Percentiles rank a stretch among this genome's conserved stretches.
These are phyloP conservation scores for Drosophila rubida DNA, from an alignment of 2,888 invertebrate species.

Conservation along the genomic window DNA sequence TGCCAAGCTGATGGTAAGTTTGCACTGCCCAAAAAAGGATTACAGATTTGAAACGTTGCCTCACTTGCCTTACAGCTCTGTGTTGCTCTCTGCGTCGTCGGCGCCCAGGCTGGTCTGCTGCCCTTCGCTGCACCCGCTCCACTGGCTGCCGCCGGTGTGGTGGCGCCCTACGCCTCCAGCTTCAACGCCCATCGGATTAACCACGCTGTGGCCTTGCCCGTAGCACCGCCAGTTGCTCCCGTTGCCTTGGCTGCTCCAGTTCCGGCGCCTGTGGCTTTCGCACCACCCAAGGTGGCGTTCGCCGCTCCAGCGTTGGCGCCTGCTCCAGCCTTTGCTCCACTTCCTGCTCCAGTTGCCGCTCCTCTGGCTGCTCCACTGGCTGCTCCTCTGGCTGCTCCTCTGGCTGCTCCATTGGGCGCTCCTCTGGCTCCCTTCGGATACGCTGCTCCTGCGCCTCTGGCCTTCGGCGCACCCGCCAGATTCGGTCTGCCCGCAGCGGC, in stretches of 20 bases:
- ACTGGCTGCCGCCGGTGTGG: slow-evolving; percentile 82
- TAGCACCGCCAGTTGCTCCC: slow-evolving; percentile 70
- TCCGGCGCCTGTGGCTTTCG: slow-evolving; percentile 55
- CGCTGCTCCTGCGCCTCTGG: slow-evolving; percentile 41
- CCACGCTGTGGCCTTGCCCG: slow-evolving; percentile 90
- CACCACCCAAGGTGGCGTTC: slow-evolving; percentile 58
- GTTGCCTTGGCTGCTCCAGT: slow-evolving; percentile 49
- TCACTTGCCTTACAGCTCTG: slow-evolving; percentile 62
- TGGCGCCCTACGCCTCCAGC: slow-evolving; percentile 91
- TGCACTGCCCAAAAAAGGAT: neutral
- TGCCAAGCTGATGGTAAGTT: slow-evolving; percentile 81
- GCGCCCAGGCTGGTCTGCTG: slow-evolving; percentile 85
- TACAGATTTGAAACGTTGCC: neutral
- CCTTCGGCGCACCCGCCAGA: slow-evolving; percentile 43
- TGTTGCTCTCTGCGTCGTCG: slow-evolving; percentile 73
- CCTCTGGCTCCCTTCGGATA: slow-evolving; percentile 51
- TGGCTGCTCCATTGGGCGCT: slow-evolving; percentile 50
- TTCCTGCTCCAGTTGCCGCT: slow-evolving; percentile 38
- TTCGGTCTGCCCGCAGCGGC: slow-evolving; percentile 48
- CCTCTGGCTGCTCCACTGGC: slow-evolving; percentile 30
- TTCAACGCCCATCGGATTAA: slow-evolving; percentile 91
- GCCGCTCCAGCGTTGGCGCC: slow-evolving; percentile 58
- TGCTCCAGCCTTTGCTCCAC: slow-evolving; percentile 50
- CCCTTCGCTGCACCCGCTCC: slow-evolving; percentile 83
- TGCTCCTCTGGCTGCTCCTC: slow-evolving; percentile 55